These are phyloP conservation scores for Bombus huntii DNA, from an alignment of 1,140 invertebrate genomes.

Conservation along the genomic window DNA sequence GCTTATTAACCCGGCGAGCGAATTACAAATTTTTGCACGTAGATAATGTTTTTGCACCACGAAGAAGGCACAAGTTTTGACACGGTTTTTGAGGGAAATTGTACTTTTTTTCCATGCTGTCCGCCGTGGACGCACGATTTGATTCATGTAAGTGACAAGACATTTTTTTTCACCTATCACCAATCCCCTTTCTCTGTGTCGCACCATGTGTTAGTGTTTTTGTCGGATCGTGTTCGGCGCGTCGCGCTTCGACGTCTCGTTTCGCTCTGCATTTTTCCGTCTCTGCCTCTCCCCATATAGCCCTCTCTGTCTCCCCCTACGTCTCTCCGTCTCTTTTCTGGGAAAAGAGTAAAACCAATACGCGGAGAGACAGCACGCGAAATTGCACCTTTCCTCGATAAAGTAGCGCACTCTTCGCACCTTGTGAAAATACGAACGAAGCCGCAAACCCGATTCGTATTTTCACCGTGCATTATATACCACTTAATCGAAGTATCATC, in stretches of 20 bases:
- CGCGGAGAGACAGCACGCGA: slow-evolving; percentile 62
- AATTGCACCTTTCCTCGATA: slow-evolving; percentile 69
- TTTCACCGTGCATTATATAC: slow-evolving; percentile 70
- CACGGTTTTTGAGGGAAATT: slow-evolving; percentile 80
- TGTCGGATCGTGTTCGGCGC: slow-evolving; percentile 60
- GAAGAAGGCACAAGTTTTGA: slow-evolving; percentile 72
- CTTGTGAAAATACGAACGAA: slow-evolving; percentile 72
- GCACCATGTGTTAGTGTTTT: slow-evolving; percentile 68
- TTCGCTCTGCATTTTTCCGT: slow-evolving; percentile 59
- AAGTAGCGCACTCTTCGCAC: slow-evolving; percentile 66
- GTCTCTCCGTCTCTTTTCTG: slow-evolving; percentile 51
- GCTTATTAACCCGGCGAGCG: slow-evolving; percentile 36
- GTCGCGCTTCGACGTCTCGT: slow-evolving; percentile 68
- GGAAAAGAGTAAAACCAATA: slow-evolving; percentile 54
- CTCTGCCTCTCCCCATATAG: slow-evolving; percentile 18
- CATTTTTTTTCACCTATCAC: slow-evolving; percentile 81
- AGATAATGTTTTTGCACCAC: slow-evolving; percentile 77
- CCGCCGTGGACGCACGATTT: slow-evolving; percentile 79
- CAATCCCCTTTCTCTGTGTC: slow-evolving; percentile 66
- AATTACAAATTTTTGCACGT: slow-evolving; percentile 73
- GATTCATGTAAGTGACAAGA: slow-evolving; percentile 81
- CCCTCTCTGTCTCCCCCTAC: background rate
- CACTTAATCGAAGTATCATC: slow-evolving; percentile 54
- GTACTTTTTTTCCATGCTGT: slow-evolving; percentile 82
- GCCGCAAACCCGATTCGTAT: slow-evolving; percentile 63